Evolutionary conservation across 2,797 vertebrate species (phyloP).

Genomic region (Nyctibius grandis): DNA sequence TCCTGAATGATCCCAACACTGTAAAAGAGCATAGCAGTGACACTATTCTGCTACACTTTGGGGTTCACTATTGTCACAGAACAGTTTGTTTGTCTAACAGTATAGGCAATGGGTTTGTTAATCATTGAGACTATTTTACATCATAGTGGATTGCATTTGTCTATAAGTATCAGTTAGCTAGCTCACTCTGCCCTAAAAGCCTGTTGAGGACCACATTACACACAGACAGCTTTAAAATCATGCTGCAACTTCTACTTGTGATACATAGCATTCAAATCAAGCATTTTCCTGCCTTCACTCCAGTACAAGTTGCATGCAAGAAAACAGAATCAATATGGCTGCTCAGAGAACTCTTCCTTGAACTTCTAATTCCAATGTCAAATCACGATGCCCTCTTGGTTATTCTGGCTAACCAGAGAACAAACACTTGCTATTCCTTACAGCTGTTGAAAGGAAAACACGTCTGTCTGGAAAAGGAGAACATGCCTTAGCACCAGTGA

Average conservation of each 20-base stretch:
- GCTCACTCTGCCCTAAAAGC: neutral
- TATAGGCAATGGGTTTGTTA: neutral
- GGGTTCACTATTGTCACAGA: neutral
- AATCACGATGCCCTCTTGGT: neutral
- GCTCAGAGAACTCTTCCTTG: neutral
- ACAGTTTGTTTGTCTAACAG: neutral
- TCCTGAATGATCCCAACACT: neutral
- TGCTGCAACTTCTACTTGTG: neutral
- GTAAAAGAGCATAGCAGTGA: neutral
- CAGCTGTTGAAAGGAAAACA: neutral
- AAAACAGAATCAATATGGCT: neutral
- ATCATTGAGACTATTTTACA: neutral
- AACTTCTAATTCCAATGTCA: neutral
- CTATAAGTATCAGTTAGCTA: neutral
- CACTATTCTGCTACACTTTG: neutral
- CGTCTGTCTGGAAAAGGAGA: neutral
- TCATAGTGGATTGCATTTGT: neutral
- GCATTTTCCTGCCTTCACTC: neutral
- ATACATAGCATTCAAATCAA: neutral
- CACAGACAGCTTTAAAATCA: neutral
- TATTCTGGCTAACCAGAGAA: neutral
- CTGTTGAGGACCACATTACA: fast-evolving
- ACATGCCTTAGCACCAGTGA: neutral
- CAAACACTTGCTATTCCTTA: neutral
- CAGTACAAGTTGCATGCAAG: neutral